Base-by-base conservation (phyloP, 2,113 vertebrate species). In the Camelus bactrianus region DNA sequence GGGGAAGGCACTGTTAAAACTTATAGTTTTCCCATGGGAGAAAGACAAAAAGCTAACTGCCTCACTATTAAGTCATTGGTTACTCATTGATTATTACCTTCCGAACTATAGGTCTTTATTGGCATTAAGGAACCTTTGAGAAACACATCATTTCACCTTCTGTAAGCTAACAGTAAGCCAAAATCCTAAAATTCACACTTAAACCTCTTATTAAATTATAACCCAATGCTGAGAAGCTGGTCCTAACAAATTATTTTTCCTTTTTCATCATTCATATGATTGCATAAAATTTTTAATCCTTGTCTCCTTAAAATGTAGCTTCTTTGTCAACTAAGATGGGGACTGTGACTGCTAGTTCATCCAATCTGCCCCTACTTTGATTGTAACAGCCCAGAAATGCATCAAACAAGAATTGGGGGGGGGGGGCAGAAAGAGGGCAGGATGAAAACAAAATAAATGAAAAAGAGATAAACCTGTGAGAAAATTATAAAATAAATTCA, bases 161-260 rank as follows among this genome's bases (percentile, higher is more conserved):
- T 84, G 13, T 58, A 48, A 84, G 22, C 52, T 17, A 88, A 48
- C 22, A 88, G 28, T 38, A 88, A 48, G 58, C 22, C 52, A 88
- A 84, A 92, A 82, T 93, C 16, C 28, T 69, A 91, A 77, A 83
- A 80, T 91, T 93, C 54, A 80, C 32, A 83, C 32, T 56, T 13
- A 85, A 0, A 32, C 1, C 6, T 69, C 62, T 88, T 77, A 19
- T 48, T 64, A 82, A 89, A 92, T 94, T 19, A 86, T n/a, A 88
- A 70, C 7, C 24, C 28, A 85, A 12, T 65, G 22, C 46, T 69
- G 24, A 85, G 12, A 42, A 19, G 16, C 35, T 84, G 14, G 12
- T 92, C 32, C 24, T 62, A 85, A 84, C 5, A 81, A 95, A 54
- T 75, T 1, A 35, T 35, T 0, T 82, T 38, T 80, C 62, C 38